Evolutionary conservation across 1,140 invertebrate species (phyloP).

Genomic region (Lucilia cuprina): DNA sequence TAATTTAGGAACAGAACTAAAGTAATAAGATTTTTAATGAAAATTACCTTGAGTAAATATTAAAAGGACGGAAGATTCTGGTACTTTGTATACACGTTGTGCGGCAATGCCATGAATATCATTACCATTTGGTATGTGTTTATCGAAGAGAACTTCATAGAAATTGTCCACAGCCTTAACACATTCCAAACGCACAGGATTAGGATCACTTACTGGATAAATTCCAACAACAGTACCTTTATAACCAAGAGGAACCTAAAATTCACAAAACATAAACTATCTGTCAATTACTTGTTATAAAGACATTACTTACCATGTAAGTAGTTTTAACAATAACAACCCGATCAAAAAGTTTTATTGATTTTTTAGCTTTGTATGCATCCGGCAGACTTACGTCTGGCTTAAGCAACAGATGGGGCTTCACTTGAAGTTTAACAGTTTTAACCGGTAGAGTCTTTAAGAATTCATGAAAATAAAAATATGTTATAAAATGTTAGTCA

Average conservation of each 20-base stretch:
- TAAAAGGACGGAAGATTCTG: constrained; percentile 50
- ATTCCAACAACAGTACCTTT: constrained; percentile 84
- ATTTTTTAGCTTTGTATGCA: constrained; percentile 58
- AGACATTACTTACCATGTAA: constrained; percentile 65
- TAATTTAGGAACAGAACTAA: not conserved
- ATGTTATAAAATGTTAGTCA: not conserved
- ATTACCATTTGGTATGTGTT: constrained; percentile 48
- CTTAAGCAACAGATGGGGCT: constrained; percentile 79
- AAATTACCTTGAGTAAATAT: constrained; percentile 38
- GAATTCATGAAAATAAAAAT: not conserved
- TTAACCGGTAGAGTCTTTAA: constrained; percentile 62
- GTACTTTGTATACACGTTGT: constrained; percentile 54
- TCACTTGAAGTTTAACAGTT: constrained; percentile 76
- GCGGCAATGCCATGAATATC: constrained; percentile 54
- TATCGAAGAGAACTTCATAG: constrained; percentile 55
- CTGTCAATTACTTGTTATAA: not conserved
- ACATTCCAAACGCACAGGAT: constrained; percentile 58
- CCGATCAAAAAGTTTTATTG: constrained; percentile 81
- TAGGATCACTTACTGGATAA: constrained; percentile 60
- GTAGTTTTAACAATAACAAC: constrained; percentile 78
- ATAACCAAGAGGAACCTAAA: constrained; percentile 75
- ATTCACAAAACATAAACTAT: not conserved
- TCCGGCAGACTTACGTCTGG: constrained; percentile 62
- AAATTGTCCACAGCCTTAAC: constrained; percentile 52
- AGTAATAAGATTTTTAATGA: not conserved